Base-by-base conservation (phyloP, 2,888 invertebrate species). In the Acanthosepion pharaonis region DNA sequence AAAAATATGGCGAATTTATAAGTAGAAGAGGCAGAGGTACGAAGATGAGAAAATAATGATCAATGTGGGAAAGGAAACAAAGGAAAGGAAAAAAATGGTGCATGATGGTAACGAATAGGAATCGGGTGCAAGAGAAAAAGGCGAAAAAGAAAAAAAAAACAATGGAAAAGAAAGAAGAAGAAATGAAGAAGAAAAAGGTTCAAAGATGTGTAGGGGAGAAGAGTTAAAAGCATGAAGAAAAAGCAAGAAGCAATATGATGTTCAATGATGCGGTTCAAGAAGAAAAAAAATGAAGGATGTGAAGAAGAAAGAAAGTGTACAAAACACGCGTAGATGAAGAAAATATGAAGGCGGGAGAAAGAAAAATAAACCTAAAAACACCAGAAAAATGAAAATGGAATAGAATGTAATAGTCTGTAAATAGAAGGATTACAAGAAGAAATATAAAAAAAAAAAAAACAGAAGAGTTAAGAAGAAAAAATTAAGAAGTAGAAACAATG, bases 51-150 rank as follows among this genome's bases (percentile, higher is more conserved):
- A 9, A 53, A 15, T 42, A 42, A 51, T 51, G 51, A 51, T 15
- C 8, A 1, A 6, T 51, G 15, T 51, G 51, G 20, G 18, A 55
- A 18, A 55, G 2, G 18, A 55, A 15, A 5, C 20, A 55, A 55
- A 20, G 3, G 0, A 15, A 20, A 20, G 20, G 8, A 55, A 20
- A 55, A 20, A 20, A 55, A 20, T 20, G 20, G 42, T 42, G 42
- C 42, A 42, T 42, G 42, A 42, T 42, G 42, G 42, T 42, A 42
- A 42, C 18, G 55, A 55, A 20, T 5, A 55, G 20, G 18, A n/a
- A n/a, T 0, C 0, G n/a, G 11, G 11, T 8, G 2, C 9, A n/a
- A 0, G 8, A 1, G 15, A 78, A 78, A 3, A 11, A n/a, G 1
- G n/a, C 2, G 11, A 9, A n/a, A 9, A n/a, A n/a, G 9, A 78